Conservation (phyloP, 2,113 vertebrate species). For the Egretta garzetta region DNA sequence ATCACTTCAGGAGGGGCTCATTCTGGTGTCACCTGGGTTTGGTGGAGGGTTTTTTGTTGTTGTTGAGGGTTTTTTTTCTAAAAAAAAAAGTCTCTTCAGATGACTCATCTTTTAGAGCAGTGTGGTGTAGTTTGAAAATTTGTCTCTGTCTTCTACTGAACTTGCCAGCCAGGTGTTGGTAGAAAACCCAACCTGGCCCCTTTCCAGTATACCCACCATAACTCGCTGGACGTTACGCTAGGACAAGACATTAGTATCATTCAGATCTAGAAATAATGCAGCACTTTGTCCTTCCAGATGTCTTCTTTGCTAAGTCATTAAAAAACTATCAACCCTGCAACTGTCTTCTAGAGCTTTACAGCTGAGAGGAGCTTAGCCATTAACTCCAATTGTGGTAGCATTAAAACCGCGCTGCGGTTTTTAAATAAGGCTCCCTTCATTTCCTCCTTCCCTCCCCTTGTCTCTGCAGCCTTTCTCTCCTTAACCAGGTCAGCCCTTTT, state of each 20-base stretch:
- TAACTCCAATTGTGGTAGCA: background rate
- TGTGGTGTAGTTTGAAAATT: background rate
- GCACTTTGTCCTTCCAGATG: background rate
- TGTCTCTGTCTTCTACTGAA: background rate
- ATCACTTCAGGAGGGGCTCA: accelerated
- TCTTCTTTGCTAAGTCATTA: background rate
- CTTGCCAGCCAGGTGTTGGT: background rate
- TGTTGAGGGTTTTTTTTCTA: background rate
- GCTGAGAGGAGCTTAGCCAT: background rate
- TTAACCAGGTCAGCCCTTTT: background rate
- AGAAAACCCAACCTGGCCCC: background rate
- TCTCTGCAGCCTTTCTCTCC: background rate
- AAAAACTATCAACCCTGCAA: background rate
- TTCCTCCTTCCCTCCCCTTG: background rate
- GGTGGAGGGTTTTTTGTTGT: background rate
- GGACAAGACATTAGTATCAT: background rate
- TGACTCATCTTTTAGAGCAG: background rate
- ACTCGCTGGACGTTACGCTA: background rate
- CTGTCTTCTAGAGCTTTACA: background rate
- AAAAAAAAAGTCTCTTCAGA: background rate
- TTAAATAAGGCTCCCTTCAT: background rate
- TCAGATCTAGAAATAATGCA: background rate
- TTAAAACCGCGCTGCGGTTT: background rate
- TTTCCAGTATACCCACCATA: background rate
- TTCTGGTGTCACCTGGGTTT: background rate